phyloP scores from a whole-genome alignment of 2,888 invertebrate genomes.

The Drosophila picticornis region DNA sequence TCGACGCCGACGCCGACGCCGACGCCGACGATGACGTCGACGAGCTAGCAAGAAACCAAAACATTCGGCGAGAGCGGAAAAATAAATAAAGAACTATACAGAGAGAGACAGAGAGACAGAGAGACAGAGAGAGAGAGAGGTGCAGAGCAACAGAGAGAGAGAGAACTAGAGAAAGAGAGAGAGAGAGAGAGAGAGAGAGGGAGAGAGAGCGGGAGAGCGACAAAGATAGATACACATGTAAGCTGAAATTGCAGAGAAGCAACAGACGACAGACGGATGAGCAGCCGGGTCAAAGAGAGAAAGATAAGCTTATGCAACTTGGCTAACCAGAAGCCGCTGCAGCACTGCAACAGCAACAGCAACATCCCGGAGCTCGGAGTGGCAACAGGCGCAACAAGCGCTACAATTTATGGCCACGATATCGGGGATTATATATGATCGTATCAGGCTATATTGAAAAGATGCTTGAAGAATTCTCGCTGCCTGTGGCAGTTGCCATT shows the following conservation, averaged over 20 bases:
- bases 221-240: conserved; percentile 17
- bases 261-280: conserved; percentile 21
- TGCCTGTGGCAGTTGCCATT: conserved; percentile 39
- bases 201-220: conserved; percentile 17
- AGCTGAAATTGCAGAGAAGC: conserved; percentile 40
- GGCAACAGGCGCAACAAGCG: conserved; percentile 36
- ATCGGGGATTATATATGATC: conserved; percentile 47
- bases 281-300: conserved; percentile 19
- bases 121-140: conserved; percentile 24
- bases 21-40: conserved; percentile 26
- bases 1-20: conserved; percentile 11
- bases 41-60: conserved; percentile 53
- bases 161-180: conserved; percentile 11
- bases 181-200: conserved; percentile 26
- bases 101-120: conserved; percentile 1
- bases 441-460: conserved; percentile 23
- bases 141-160: conserved; percentile 15
- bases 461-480: conserved; percentile 21
- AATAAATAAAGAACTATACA: conserved; percentile 19
- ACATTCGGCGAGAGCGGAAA: conserved; percentile 35
- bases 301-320: conserved; percentile 78
- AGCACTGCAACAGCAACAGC: conserved; percentile 29
- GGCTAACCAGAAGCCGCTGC: conserved; percentile 50
- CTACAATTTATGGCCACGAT: conserved; percentile 60
- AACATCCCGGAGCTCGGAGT: conserved; percentile 23